A percentile compares a stretch with the other conserved stretches of the same genome.
Evolutionary conservation across 2,888 invertebrate species (phyloP).

Genomic region (Choristoneura rosaceana): DNA sequence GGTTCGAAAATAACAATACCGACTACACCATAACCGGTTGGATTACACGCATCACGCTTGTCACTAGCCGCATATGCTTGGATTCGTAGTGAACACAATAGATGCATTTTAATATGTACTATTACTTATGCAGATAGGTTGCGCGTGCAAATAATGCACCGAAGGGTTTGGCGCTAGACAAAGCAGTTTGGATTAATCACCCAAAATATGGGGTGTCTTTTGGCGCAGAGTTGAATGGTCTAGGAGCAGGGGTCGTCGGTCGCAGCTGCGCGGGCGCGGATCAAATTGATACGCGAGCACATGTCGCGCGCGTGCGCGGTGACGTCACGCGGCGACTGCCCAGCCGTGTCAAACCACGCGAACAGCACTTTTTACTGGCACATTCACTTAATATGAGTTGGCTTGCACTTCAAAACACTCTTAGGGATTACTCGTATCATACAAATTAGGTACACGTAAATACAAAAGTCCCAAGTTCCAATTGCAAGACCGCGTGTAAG

Average conservation of each 20-base stretch:
- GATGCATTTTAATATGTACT: conserved; percentile 65
- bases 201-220: conserved; percentile 73
- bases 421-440: conserved; percentile 2
- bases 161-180: conserved; percentile 72
- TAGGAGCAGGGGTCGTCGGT: conserved; percentile 67
- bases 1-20: conserved; percentile 48
- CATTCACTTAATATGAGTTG: conserved; percentile 14
- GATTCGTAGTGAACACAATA: conserved; percentile 54
- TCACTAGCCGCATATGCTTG: conserved; percentile 46
- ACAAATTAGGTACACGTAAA: neutral
- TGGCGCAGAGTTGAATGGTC: conserved; percentile 59
- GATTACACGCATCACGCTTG: conserved; percentile 53
- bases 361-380: conserved; percentile 23
- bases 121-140: conserved; percentile 70
- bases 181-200: conserved; percentile 75
- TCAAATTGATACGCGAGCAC: conserved; percentile 78
- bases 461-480: too few species aligned
- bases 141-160: conserved; percentile 70
- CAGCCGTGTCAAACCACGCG: conserved; percentile 39
- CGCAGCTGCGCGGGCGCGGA: conserved; percentile 81
- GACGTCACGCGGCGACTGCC: conserved; percentile 62
- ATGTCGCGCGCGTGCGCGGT: conserved; percentile 62
- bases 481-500: too few species aligned
- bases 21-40: conserved; percentile 58
- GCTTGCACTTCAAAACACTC: neutral